These are phyloP conservation scores for Scolopax mira DNA, from an alignment of 2,113 vertebrate genomes.

Conservation along the genomic window DNA sequence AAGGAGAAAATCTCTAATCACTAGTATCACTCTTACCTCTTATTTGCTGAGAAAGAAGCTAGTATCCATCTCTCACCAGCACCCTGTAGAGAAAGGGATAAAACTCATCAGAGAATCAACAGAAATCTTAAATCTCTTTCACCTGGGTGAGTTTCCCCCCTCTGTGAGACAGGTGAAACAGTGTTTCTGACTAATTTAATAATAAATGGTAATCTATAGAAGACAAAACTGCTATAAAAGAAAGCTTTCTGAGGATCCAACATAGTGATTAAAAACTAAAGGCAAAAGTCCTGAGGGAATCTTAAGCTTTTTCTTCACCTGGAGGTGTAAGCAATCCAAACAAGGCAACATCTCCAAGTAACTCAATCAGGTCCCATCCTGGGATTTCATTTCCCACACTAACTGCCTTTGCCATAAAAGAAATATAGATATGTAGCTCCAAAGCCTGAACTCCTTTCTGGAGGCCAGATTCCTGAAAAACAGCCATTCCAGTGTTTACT, in stretches of 20 bases:
- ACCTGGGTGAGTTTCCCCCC: background rate
- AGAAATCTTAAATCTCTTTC: background rate
- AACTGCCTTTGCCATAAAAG: background rate
- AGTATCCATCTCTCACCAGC: background rate
- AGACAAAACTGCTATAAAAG: background rate
- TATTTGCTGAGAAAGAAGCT: background rate
- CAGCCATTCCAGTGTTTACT: background rate
- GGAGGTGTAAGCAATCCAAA: background rate
- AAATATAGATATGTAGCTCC: background rate
- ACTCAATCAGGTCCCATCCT: background rate
- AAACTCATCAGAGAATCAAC: background rate
- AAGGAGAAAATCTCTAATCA: background rate
- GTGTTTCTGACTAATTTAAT: background rate
- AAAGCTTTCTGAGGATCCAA: background rate
- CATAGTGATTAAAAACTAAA: background rate
- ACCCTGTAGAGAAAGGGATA: background rate
- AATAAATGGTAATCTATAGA: background rate
- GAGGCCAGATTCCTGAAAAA: background rate
- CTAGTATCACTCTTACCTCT: background rate
- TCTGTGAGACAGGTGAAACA: background rate
- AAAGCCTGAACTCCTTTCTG: background rate
- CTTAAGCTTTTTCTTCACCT: background rate
- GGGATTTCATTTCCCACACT: background rate
- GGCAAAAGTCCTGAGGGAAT: background rate
- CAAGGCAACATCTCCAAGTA: background rate